These are phyloP conservation scores for Fragum sueziense DNA, from an alignment of 2,888 invertebrate genomes.

Conservation along the genomic window DNA sequence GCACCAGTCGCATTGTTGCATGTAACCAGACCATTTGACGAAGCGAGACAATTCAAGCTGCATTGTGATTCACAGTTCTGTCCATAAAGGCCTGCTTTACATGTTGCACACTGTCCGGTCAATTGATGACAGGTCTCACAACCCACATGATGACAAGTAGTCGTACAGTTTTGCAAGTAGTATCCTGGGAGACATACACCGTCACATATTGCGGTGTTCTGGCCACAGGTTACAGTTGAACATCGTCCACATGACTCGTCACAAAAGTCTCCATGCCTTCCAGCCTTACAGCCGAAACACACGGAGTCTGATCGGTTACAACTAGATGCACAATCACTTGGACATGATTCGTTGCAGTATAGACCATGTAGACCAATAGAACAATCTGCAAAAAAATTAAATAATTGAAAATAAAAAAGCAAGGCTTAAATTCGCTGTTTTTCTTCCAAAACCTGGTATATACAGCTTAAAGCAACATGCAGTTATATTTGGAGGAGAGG, in stretches of 20 bases:
- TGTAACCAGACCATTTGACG: background rate
- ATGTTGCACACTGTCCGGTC: conserved; percentile 37
- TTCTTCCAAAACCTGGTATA: too few relatives aligned
- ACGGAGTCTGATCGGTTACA: conserved; percentile 39
- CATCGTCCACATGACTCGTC: conserved; percentile 27
- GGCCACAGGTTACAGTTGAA: conserved; percentile 21
- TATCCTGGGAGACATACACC: conserved; percentile 37
- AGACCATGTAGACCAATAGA: background rate
- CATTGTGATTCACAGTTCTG: conserved; percentile 28
- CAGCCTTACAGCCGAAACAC: conserved; percentile 36
- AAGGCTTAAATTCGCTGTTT: too few relatives aligned
- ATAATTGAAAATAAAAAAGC: too few relatives aligned
- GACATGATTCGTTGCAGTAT: conserved; percentile 2
- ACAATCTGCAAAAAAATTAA: conserved; percentile 34
- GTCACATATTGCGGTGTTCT: conserved; percentile 34
- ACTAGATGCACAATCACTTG: background rate
- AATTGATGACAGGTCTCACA: conserved; percentile 33
- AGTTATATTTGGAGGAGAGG: too few relatives aligned
- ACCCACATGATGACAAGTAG: conserved; percentile 27
- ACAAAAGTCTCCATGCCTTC: conserved; percentile 34
- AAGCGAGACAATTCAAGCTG: conserved; percentile 23
- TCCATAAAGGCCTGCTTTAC: conserved; percentile 37
- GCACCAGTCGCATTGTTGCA: conserved; percentile 38
- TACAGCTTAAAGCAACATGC: too few relatives aligned
- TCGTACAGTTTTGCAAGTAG: conserved; percentile 30